Evolutionary conservation across 2,797 vertebrate genomes (phyloP).

Genomic region (Agapornis canus): DNA sequence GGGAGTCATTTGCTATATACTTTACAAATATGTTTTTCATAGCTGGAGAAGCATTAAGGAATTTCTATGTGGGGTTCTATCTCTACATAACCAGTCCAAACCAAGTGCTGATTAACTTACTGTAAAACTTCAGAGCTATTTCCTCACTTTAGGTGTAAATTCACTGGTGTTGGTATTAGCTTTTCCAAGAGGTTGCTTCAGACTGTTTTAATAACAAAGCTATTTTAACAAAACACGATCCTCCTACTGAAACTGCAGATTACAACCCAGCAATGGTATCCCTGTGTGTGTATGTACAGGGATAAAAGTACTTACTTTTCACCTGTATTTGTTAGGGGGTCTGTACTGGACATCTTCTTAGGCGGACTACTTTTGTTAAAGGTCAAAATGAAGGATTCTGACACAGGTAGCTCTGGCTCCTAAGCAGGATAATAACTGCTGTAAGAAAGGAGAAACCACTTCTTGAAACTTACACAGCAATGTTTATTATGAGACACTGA

Average conservation of each 20-base stretch:
- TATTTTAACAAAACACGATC: not conserved
- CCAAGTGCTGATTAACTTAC: not conserved
- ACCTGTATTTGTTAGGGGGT: not conserved
- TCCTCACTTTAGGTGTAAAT: not conserved
- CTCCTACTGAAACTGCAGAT: not conserved
- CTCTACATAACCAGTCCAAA: not conserved
- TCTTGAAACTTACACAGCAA: not conserved
- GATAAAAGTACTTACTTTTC: slow-evolving; percentile 34
- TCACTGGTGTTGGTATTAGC: not conserved
- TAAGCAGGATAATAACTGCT: not conserved
- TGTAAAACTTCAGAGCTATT: not conserved
- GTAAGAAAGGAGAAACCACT: not conserved
- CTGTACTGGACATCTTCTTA: slow-evolving; percentile 39
- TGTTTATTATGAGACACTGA: not conserved
- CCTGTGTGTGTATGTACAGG: fast-evolving
- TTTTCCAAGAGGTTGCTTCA: not conserved
- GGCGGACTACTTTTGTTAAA: not conserved
- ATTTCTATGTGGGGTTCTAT: not conserved
- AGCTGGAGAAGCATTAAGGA: not conserved
- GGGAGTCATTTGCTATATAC: not conserved
- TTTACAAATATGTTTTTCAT: not conserved
- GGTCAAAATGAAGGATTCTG: slow-evolving; percentile 4
- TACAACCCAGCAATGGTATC: not conserved
- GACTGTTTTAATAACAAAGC: not conserved
- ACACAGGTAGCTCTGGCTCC: not conserved